Base-by-base conservation (phyloP, 2,888 invertebrate species). In the Neoaliturus tenellus region DNA sequence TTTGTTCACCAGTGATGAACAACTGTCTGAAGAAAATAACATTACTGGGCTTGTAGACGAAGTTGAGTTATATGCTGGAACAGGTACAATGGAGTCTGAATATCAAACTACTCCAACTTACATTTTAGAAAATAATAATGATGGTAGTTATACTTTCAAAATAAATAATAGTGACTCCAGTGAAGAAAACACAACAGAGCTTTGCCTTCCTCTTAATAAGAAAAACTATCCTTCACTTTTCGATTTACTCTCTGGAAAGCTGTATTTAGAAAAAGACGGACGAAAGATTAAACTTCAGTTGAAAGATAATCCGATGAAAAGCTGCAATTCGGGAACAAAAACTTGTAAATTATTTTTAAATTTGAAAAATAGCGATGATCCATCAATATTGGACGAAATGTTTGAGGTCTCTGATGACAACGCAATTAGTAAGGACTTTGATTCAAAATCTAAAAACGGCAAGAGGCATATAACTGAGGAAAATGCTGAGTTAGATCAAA, bases 241-340 rank as follows among this genome's bases (percentile, higher is more conserved):
- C 1, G 55, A 78, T 23, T 23, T 78, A 8, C 33, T 78, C 20
- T 51, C 78, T 51, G 78, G 78, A 23, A 28, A 31, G 10, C 31
- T 78, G 17, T 78, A 20, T 55, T 35, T 78, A 17, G 55, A 78
- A 8, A 51, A 55, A 6, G 44, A 55, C 20, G 78, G 78, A n/a
- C 31, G 31, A 55, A 78, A 17, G 35, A 33, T 55, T 28, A 23
- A 25, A 20, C 25, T 78, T 1, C 25, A 31, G 1, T 31, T 78
- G 28, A 20, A 28, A 55, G 55, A 35, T n/a, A 35, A 78, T 35
- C 33, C 48, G 33, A 51, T 51, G 78, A 48, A 55, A 55, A 31
- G n/a, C 8, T 78, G 78, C 23, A 48, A 28, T 55, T 78, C 55
- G 2, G 35, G 78, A 10, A 51, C 33, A 20, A 33, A 51, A 55